Evolutionary conservation across 2,113 vertebrate species (phyloP).

Genomic region (cat (Felis catus)): DNA sequence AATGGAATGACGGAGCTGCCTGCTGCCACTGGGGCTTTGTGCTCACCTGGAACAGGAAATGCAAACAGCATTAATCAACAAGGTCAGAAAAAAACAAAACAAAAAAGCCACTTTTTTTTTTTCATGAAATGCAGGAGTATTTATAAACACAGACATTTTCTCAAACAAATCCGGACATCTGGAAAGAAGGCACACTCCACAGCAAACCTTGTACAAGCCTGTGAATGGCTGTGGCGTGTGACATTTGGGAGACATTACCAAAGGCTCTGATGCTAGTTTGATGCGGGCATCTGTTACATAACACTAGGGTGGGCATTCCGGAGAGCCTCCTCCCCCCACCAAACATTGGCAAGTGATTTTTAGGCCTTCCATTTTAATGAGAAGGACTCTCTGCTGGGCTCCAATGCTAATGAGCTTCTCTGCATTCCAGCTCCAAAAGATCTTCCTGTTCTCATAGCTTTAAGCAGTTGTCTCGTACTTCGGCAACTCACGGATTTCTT

Average conservation of each 20-base stretch:
- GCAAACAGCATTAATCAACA: not conserved
- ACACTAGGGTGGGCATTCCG: not conserved
- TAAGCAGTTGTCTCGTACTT: not conserved
- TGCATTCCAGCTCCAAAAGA: not conserved
- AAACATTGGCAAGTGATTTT: not conserved
- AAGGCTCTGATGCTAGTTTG: not conserved
- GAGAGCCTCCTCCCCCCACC: not conserved
- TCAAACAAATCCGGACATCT: not conserved
- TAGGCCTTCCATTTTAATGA: not conserved
- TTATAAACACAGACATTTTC: not conserved
- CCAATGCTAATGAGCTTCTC: not conserved
- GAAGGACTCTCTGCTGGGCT: not conserved
- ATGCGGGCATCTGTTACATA: not conserved
- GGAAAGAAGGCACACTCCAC: not conserved
- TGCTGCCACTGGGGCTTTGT: slow-evolving; percentile 86
- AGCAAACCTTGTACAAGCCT: not conserved
- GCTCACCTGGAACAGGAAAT: slow-evolving; percentile 77
- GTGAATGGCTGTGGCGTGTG: not conserved
- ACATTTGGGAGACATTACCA: not conserved
- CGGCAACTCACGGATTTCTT: not conserved
- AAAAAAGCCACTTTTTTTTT: not conserved
- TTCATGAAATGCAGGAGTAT: not conserved
- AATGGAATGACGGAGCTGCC: slow-evolving; percentile 78
- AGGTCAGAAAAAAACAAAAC: no score
- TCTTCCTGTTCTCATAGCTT: not conserved